phyloP scores from a whole-genome alignment of 2,797 vertebrate species.

The Phyllotis vaccarum region DNA sequence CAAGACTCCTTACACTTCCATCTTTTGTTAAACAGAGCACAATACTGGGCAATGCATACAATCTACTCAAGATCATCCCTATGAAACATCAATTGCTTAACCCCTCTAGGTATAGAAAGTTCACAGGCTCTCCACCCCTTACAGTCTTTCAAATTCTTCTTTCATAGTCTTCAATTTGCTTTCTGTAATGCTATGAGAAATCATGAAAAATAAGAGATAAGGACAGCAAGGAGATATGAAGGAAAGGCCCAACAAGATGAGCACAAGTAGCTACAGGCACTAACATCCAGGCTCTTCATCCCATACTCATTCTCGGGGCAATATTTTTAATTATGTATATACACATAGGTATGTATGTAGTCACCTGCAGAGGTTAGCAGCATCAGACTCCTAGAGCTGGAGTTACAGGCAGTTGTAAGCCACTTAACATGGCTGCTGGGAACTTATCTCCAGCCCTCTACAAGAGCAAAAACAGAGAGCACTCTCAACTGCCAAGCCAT shows the following conservation, averaged over 20 bases:
- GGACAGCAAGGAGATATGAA: not conserved
- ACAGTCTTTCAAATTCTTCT: not conserved
- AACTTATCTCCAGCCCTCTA: not conserved
- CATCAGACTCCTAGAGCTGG: not conserved
- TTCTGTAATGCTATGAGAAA: not conserved
- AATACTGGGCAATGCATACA: not conserved
- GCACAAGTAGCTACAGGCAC: not conserved
- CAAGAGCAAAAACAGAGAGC: not conserved
- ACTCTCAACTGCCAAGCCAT: not conserved
- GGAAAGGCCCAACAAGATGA: not conserved
- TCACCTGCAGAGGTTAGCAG: not conserved
- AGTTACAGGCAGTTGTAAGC: not conserved
- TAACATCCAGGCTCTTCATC: not conserved
- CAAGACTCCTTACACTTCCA: conserved; percentile 4
- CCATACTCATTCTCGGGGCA: too few relatives aligned
- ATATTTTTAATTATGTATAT: not conserved
- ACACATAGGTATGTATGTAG: not conserved
- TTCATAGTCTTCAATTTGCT: not conserved
- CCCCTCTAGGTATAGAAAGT: not conserved
- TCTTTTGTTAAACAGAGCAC: conserved; percentile 2
- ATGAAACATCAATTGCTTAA: not conserved
- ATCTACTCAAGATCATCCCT: conserved; percentile 14
- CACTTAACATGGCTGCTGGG: not conserved
- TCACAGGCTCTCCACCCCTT: not conserved
- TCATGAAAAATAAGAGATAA: not conserved